phyloP scores from a whole-genome alignment of 2,113 vertebrate genomes.

The Scalopus aquaticus region DNA sequence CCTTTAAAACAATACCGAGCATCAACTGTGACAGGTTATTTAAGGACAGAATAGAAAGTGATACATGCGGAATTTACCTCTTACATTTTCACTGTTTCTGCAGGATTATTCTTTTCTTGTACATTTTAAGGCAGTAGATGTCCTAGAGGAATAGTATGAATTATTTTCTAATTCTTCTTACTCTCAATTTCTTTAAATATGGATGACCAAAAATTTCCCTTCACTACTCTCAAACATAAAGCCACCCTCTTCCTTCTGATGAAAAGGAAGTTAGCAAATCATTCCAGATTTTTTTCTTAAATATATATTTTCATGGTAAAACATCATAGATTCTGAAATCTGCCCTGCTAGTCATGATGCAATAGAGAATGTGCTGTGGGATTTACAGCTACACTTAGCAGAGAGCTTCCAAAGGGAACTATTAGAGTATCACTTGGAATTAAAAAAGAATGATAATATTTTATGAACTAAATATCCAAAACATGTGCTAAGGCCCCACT shows the following conservation, averaged over 20 bases:
- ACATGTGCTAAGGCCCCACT: neutral
- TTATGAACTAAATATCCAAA: slow-evolving; percentile 27
- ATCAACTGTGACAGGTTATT: neutral
- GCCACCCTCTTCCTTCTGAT: neutral
- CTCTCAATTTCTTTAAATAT: neutral
- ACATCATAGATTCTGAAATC: neutral
- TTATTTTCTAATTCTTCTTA: neutral
- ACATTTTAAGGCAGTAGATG: neutral
- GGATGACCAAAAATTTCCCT: neutral
- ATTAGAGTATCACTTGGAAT: neutral
- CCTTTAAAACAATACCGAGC: neutral
- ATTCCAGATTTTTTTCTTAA: neutral
- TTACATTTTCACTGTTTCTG: neutral
- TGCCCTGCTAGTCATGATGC: neutral
- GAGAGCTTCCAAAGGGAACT: neutral
- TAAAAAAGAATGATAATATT: neutral
- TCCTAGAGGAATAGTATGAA: too few relatives aligned
- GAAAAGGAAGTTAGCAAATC: neutral
- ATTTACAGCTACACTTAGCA: neutral
- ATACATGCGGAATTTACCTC: neutral
- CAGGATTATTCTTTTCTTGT: neutral
- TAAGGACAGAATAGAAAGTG: neutral
- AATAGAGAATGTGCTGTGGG: neutral
- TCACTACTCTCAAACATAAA: neutral
- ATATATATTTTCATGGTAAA: neutral